Percentiles rank a stretch among this genome's conserved stretches.
phyloP scores from a whole-genome alignment of 2,797 vertebrate species.

The Mus minutoides region DNA sequence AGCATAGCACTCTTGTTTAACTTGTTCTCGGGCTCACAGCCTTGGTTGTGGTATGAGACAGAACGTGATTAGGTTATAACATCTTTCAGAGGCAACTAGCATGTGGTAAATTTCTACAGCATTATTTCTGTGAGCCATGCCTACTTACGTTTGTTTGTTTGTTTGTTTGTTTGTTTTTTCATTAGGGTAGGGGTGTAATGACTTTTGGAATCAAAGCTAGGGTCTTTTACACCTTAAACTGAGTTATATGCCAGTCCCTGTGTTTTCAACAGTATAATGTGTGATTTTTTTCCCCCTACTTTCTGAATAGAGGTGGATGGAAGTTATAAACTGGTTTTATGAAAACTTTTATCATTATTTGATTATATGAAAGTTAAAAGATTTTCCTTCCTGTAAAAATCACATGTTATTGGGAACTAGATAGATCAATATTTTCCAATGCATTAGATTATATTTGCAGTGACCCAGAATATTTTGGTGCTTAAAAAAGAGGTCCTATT shows the following conservation, averaged over 20 bases:
- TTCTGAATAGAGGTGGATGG: background rate
- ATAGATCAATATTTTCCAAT: conserved; percentile 3
- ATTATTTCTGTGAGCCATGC: conserved; percentile 1
- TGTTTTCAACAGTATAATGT: conserved; percentile 16
- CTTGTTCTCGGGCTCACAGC: background rate
- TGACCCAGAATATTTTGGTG: background rate
- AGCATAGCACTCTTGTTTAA: background rate
- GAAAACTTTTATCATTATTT: background rate
- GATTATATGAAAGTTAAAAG: background rate
- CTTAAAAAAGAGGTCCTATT: background rate
- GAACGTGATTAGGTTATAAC: conserved; percentile 5
- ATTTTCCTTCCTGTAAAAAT: background rate
- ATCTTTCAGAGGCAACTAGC: conserved; percentile 16
- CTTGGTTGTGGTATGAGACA: background rate
- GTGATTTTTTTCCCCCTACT: background rate
- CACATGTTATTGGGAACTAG: conserved; percentile 5
- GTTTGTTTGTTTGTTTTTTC: background rate
- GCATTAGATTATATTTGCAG: background rate
- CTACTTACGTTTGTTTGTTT: background rate
- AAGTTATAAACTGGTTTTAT: background rate
- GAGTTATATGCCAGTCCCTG: background rate
- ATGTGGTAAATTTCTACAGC: background rate
- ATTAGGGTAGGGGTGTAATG: background rate
- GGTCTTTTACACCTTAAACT: background rate
- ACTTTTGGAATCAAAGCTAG: background rate